Percentiles rank a stretch among this genome's conserved stretches.
Evolutionary conservation across 2,113 vertebrate genomes (phyloP).

Genomic region (Muntiacus muntjak): DNA sequence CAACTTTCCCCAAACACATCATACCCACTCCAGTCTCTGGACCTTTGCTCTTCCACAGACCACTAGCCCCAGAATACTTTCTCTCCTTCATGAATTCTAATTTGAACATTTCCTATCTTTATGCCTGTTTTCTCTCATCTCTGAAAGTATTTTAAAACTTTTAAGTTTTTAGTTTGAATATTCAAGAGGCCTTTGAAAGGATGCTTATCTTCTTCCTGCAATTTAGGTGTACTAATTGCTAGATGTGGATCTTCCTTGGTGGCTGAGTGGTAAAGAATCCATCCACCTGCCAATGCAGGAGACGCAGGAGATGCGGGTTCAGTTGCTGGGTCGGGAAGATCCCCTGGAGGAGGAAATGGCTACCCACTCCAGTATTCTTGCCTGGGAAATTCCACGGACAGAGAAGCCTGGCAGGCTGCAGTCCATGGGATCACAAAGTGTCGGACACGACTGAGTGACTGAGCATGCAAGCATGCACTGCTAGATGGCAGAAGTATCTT

Average conservation of each 20-base stretch:
- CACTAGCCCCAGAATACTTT: background rate
- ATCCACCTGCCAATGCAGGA: background rate
- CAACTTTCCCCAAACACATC: background rate
- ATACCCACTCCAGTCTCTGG: background rate
- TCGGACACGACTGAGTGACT: background rate
- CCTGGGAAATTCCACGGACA: background rate
- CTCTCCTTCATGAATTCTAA: background rate
- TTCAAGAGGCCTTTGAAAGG: background rate
- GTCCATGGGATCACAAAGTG: background rate
- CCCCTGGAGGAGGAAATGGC: background rate
- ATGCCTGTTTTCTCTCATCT: background rate
- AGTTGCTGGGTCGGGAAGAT: background rate
- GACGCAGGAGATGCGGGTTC: background rate
- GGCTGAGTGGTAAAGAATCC: background rate
- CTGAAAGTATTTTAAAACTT: conserved; percentile 18
- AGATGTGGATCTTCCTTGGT: background rate
- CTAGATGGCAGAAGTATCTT: background rate
- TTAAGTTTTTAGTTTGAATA: background rate
- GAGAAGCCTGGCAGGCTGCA: background rate
- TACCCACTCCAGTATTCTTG: background rate
- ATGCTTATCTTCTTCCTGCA: background rate
- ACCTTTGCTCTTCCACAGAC: background rate
- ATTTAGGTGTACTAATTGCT: background rate
- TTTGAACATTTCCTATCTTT: background rate
- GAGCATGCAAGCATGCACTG: background rate